Evolutionary conservation across 2,888 invertebrate species (phyloP).

Genomic region (Platycnemis pennipes): DNA sequence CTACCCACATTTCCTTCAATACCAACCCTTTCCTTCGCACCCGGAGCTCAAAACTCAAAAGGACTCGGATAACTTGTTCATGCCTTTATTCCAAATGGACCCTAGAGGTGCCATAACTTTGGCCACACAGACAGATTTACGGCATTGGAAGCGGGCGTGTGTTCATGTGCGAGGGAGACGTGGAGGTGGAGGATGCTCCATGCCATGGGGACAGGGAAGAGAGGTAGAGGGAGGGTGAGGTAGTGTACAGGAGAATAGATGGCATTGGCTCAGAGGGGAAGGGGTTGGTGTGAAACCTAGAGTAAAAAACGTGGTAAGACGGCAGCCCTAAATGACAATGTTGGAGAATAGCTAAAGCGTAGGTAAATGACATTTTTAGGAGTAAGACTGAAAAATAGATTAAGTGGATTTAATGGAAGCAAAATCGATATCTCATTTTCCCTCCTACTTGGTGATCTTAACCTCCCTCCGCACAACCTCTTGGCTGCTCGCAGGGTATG

Average conservation of each 20-base stretch:
- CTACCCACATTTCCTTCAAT: too few relatives aligned
- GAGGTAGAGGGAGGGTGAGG: not conserved
- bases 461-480: too few relatives aligned
- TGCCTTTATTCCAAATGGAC: constrained; percentile 55
- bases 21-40: not conserved
- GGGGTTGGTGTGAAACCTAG: not conserved
- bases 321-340: too few relatives aligned
- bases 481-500: too few relatives aligned
- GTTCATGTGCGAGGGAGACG: not conserved
- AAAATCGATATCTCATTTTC: too few relatives aligned
- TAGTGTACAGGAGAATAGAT: not conserved
- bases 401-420: too few relatives aligned
- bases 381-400: too few relatives aligned
- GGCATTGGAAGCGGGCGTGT: constrained; percentile 39
- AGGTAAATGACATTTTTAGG: too few relatives aligned
- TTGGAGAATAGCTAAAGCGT: too few relatives aligned
- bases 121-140: constrained; percentile 52
- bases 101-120: constrained; percentile 57
- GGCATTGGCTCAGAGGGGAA: not conserved
- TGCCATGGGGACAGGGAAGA: not conserved
- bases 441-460: too few relatives aligned
- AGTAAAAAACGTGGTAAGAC: too few relatives aligned
- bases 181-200: not conserved
- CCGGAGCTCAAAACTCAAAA: not conserved
- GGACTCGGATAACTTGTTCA: constrained; percentile 45